A percentile compares a stretch with the other conserved stretches of the same genome.
Conservation (phyloP, 1,140 invertebrate genomes). For the Subanguina moxae region DNA sequence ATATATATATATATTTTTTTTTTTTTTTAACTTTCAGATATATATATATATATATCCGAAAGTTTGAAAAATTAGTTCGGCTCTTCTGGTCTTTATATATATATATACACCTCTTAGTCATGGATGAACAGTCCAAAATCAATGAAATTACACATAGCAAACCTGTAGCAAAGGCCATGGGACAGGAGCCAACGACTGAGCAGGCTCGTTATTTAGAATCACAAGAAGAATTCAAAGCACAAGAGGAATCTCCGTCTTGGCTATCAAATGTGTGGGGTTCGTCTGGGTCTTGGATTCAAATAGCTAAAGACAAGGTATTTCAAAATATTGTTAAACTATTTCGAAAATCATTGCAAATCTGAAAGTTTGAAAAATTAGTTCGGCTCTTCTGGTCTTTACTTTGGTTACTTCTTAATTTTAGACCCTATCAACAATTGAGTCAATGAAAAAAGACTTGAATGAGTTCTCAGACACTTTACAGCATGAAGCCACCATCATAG, state of each 20-base stretch:
- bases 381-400: not conserved
- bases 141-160: not conserved
- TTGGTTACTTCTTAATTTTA: constrained; percentile 17
- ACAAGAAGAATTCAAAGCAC: not conserved
- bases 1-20: no score
- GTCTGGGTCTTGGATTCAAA: not conserved
- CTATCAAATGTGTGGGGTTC: not conserved
- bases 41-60: no score
- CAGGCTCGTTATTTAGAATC: not conserved
- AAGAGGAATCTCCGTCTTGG: not conserved
- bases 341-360: not conserved
- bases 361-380: not conserved
- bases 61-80: not conserved
- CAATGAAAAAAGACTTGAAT: constrained; percentile 51
- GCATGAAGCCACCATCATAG: constrained; percentile 45
- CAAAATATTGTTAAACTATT: not conserved
- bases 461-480: constrained; percentile 50
- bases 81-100: not conserved
- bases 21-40: no score
- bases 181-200: not conserved
- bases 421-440: constrained; percentile 48
- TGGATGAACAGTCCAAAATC: not conserved
- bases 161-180: not conserved
- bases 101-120: no score
- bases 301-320: constrained; percentile 1